These are phyloP conservation scores for Ursus arctos DNA, from an alignment of 2,113 vertebrate genomes.

Conservation along the genomic window DNA sequence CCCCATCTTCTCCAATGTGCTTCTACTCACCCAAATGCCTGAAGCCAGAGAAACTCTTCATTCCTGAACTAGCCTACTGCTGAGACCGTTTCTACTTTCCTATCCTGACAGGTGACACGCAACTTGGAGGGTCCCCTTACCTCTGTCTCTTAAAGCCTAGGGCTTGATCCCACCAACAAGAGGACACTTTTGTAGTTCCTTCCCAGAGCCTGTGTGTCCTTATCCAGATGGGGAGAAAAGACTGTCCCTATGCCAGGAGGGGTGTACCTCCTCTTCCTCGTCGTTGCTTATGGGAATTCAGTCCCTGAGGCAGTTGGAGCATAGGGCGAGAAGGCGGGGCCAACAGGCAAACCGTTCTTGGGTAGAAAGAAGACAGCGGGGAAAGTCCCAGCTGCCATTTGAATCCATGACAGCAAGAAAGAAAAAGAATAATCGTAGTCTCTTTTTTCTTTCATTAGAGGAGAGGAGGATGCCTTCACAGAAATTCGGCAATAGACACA, in stretches of 20 bases:
- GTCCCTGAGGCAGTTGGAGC: background rate
- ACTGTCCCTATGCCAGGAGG: background rate
- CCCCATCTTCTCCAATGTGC: accelerated
- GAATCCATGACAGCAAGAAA: background rate
- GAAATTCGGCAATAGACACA: background rate
- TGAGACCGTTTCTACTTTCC: background rate
- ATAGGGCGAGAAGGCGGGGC: background rate
- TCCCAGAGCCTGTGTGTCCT: too few species aligned
- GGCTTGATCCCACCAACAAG: background rate
- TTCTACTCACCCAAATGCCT: too few species aligned
- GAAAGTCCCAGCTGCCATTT: background rate
- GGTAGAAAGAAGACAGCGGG: background rate
- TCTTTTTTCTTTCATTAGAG: background rate
- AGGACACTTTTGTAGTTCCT: background rate
- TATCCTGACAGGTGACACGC: accelerated
- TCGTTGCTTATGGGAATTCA: background rate
- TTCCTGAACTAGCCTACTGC: background rate
- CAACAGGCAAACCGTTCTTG: background rate
- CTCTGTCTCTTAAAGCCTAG: background rate
- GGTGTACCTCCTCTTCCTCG: background rate
- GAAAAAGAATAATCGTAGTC: background rate
- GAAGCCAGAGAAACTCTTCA: background rate
- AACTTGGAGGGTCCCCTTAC: background rate
- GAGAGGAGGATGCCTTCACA: background rate
- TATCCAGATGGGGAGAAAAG: background rate